Conservation (phyloP, 2,888 invertebrate genomes). For the Molanna angustata region DNA sequence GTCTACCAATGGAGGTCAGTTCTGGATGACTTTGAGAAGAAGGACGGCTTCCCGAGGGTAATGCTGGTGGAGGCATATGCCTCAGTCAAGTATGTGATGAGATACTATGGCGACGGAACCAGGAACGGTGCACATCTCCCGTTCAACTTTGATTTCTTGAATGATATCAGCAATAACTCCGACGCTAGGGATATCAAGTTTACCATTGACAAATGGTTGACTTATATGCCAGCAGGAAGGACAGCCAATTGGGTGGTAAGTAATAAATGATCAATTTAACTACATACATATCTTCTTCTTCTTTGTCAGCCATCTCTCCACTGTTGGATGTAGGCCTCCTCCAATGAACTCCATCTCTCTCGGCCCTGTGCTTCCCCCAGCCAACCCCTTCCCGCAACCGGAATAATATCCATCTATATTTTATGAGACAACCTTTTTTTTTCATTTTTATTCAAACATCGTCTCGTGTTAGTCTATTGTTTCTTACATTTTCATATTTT, state of each 20-base stretch:
- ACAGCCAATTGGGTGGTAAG: conserved; percentile 67
- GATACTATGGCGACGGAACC: conserved; percentile 57
- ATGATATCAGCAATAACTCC: conserved; percentile 46
- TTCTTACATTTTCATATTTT: no score
- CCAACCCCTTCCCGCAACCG: no score
- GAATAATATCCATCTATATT: no score
- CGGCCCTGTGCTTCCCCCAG: no score
- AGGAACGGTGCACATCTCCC: conserved; percentile 58
- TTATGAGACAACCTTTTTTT: no score
- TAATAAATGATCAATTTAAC: no score
- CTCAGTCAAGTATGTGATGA: conserved; percentile 47
- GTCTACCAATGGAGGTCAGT: conserved; percentile 60
- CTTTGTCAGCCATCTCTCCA: no score
- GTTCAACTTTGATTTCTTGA: conserved; percentile 64
- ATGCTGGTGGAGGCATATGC: conserved; percentile 64
- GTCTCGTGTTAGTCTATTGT: no score
- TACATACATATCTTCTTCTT: no score
- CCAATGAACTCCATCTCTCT: no score
- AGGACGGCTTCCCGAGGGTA: conserved; percentile 38
- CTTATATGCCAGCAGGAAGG: conserved; percentile 53
- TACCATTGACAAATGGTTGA: conserved; percentile 56
- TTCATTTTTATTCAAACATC: no score
- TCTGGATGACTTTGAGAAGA: conserved; percentile 51
- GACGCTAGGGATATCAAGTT: conserved; percentile 52
- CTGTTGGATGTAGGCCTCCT: no score